Percentiles rank a stretch among this genome's conserved stretches.
Conservation (phyloP, 2,888 invertebrate genomes). For the Heteromurus nitidus region DNA sequence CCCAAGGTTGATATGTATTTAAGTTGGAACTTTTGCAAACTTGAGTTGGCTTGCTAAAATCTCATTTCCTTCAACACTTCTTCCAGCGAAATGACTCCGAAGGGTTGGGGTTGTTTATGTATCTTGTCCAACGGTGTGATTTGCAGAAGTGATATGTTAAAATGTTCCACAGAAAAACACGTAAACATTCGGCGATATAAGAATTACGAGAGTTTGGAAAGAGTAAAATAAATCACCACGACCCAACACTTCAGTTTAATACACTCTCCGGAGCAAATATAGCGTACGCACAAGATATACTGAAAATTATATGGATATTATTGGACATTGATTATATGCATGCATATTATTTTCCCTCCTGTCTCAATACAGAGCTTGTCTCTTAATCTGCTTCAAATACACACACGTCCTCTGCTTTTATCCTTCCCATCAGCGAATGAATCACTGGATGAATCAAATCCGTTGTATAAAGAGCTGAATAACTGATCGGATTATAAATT, state of each 20-base stretch:
- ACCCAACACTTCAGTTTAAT: conserved; percentile 1
- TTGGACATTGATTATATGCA: too few species aligned
- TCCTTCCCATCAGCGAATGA: background rate
- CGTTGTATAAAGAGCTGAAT: conserved; percentile 19
- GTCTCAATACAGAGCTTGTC: too few species aligned
- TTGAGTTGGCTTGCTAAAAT: too few species aligned
- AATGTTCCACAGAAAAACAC: background rate
- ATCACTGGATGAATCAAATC: conserved; percentile 12
- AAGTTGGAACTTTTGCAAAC: too few species aligned
- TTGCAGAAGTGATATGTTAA: background rate
- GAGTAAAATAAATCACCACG: conserved; percentile 11
- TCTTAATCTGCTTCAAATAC: too few species aligned
- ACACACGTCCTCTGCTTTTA: background rate
- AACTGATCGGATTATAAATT: conserved; percentile 63
- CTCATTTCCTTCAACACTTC: too few species aligned
- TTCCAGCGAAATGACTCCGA: too few species aligned
- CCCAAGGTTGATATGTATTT: too few species aligned
- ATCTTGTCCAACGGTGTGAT: background rate
- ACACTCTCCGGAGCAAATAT: background rate
- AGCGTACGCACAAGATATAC: too few species aligned
- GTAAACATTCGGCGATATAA: background rate
- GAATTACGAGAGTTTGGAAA: background rate
- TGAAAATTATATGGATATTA: too few species aligned
- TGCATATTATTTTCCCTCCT: too few species aligned
- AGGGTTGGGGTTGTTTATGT: too few species aligned